Conservation (phyloP, 1,140 invertebrate genomes). For the Potamilus streckersoni region DNA sequence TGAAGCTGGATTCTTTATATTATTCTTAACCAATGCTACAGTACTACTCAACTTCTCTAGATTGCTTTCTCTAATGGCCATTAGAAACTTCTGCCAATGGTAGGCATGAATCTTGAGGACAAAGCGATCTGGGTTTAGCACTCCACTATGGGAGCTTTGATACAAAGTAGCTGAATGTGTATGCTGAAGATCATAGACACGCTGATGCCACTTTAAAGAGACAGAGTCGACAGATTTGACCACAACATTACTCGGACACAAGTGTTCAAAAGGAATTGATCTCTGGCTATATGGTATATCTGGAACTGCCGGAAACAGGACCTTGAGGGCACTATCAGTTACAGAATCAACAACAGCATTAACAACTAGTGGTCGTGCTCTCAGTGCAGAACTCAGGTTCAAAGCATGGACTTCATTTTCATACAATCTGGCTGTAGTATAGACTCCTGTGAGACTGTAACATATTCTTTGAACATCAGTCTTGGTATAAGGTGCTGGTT, state of each 20-base stretch:
- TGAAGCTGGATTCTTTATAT: constrained; percentile 27
- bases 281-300: constrained; percentile 28
- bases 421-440: constrained; percentile 27
- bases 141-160: constrained; percentile 15
- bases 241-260: constrained; percentile 23
- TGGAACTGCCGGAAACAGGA: constrained; percentile 37
- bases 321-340: constrained; percentile 31
- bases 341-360: constrained; percentile 45
- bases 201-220: constrained; percentile 46
- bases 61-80: constrained; percentile 48
- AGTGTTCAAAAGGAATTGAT: constrained; percentile 28
- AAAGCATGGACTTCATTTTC: constrained; percentile 28
- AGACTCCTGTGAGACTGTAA: constrained; percentile 16
- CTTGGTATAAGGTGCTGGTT: constrained; percentile 33
- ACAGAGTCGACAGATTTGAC: constrained; percentile 24
- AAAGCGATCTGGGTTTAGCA: constrained; percentile 52
- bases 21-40: constrained; percentile 34
- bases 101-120: constrained; percentile 50
- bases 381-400: constrained; percentile 39
- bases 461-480: constrained; percentile 43
- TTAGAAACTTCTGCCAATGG: constrained; percentile 58
- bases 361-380: constrained; percentile 35
- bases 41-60: constrained; percentile 36
- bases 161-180: constrained; percentile 1
- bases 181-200: constrained; percentile 47